These are phyloP conservation scores for Parasteatoda tepidariorum DNA, from an alignment of 1,140 invertebrate species.

Conservation along the genomic window DNA sequence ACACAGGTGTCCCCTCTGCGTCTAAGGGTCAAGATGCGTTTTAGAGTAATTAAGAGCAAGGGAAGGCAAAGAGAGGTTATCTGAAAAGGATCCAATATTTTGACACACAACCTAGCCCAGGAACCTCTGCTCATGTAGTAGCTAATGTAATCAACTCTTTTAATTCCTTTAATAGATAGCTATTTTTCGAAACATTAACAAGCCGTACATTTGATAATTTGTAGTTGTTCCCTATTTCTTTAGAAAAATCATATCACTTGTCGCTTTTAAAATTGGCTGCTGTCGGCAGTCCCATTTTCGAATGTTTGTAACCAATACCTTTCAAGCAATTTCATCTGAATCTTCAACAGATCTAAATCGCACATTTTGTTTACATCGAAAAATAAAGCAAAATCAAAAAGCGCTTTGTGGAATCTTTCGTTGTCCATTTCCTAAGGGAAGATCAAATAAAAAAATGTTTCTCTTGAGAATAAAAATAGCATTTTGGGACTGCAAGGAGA, in stretches of 20 bases:
- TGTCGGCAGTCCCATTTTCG: conserved; percentile 30
- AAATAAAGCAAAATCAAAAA: conserved; percentile 20
- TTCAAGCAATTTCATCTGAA: conserved; percentile 34
- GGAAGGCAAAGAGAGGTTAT: too few relatives aligned
- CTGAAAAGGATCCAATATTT: too few relatives aligned
- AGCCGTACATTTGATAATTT: too few relatives aligned
- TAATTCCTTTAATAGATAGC: too few relatives aligned
- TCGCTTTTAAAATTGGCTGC: conserved; percentile 46
- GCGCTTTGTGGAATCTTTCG: conserved; percentile 25
- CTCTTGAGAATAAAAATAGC: not conserved
- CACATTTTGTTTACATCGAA: conserved; percentile 20
- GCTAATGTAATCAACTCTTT: too few relatives aligned
- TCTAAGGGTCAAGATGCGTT: too few relatives aligned
- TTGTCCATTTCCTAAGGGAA: conserved; percentile 24
- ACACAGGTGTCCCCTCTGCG: too few relatives aligned
- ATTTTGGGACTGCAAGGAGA: conserved; percentile 30
- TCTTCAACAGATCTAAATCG: conserved; percentile 30
- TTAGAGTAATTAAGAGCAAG: too few relatives aligned
- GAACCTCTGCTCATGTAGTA: too few relatives aligned
- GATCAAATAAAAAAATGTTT: conserved; percentile 21
- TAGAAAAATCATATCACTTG: conserved; percentile 35
- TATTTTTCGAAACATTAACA: too few relatives aligned
- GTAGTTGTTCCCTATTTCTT: conserved; percentile 10
- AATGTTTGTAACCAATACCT: conserved; percentile 40
- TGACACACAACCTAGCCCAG: too few relatives aligned